phyloP scores from a whole-genome alignment of 2,797 vertebrate genomes.

The Darevskia mixta region DNA sequence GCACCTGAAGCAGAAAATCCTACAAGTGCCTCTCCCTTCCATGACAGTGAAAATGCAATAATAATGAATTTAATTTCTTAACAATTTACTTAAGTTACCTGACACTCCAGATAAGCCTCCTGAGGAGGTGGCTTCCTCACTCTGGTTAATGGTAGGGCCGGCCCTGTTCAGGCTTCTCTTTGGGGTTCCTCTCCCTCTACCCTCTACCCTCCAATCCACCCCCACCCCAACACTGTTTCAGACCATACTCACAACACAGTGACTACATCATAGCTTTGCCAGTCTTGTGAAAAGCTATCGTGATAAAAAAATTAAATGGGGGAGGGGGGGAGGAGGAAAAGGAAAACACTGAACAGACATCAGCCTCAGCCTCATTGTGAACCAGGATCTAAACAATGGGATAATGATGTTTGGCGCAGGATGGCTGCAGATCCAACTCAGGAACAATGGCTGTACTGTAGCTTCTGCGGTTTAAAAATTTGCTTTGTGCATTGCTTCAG shows the following conservation, averaged over 20 bases:
- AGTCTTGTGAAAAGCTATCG: not conserved
- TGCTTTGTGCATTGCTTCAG: conserved; percentile 44
- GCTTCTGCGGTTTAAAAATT: conserved; percentile 60
- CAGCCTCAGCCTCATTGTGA: conserved; percentile 67
- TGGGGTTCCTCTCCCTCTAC: not conserved
- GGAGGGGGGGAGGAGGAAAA: conserved; percentile 67
- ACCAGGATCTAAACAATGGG: conserved; percentile 70
- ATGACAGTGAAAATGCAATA: not conserved
- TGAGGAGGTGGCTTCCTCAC: not conserved
- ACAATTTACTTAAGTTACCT: not conserved
- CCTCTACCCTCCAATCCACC: not conserved
- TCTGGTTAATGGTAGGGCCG: not conserved
- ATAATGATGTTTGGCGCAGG: conserved; percentile 72
- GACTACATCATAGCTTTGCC: not conserved
- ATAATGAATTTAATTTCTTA: too few species aligned
- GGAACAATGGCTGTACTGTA: conserved; percentile 56
- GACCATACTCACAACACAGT: too few species aligned
- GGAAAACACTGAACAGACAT: conserved; percentile 70
- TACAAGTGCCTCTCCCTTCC: not conserved
- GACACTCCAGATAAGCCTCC: not conserved
- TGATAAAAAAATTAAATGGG: conserved; percentile 33
- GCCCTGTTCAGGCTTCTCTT: not conserved
- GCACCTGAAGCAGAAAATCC: not conserved
- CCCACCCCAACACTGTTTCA: too few species aligned
- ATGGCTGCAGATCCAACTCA: conserved; percentile 53